Base-by-base conservation (phyloP, 1,140 invertebrate genomes). In the Oreohelix idahoensis region DNA sequence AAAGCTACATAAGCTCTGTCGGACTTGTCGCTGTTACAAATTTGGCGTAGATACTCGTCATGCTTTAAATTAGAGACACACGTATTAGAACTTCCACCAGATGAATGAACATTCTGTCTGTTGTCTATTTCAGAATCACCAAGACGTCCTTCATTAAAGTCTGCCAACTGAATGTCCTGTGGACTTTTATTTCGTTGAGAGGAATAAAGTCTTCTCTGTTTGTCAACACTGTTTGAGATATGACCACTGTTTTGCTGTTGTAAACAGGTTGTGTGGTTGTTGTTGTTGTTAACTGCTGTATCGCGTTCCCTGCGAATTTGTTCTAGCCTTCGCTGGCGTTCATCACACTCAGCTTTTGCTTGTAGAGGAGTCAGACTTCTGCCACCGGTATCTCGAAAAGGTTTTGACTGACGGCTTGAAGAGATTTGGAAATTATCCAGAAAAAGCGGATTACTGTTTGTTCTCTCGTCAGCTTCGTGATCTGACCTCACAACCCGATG, bases 361-460 rank as follows among this genome's bases (percentile, higher is more conserved):
- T 76, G 74, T 35, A 53, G n/a, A 1, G 74, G 74, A 1, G 74
- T 76, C 45, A 76, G 26, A 35, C 74, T 76, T 15, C 74, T 10
- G 17, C 74, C 45, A 1, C 45, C 42, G 15, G 45, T 13, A 4
- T 76, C 74, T 35, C 45, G 39, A 51, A 13, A 58, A 15, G 53
- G 23, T 23, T 23, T 58, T 58, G 53, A 58, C 1, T 20, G 17
- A n/a, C 20, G 23, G 23, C 42, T 5, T 45, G 42, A 15, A 5
- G 5, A 45, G 42, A 45, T 45, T 45, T 45, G 5, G 5, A 45
- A 15, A 45, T 15, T 45, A n/a, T n/a, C n/a, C n/a, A n/a, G n/a
- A n/a, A n/a, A n/a, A n/a, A n/a, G n/a, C n/a, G n/a, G n/a, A n/a
- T n/a, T n/a, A n/a, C n/a, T n/a, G n/a, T n/a, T n/a, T n/a, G n/a